Evolutionary conservation across 1,140 invertebrate species (phyloP), one percentile per base, ranked within the genome.

Genomic region (Bombus fervidus): DNA sequence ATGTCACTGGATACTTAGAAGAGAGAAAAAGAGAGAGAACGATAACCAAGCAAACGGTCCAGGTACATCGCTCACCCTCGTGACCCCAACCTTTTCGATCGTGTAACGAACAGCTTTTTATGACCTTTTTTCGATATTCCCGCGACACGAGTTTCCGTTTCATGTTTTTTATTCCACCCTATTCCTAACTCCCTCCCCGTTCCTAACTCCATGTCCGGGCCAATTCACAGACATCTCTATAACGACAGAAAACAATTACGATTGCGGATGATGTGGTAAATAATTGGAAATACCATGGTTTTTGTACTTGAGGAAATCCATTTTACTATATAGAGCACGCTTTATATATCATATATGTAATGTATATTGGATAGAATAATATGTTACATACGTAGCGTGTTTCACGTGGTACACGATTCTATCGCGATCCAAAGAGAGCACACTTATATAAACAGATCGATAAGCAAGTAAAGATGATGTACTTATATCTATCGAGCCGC

Each of bases 401-500:
- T 18, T 37, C 53, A 37, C 69, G 62, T 68, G 78, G 47, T 25
- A 66, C 57, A 25, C 57, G 62, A 66, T 47, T 78, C 82, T 22
- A 47, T 83, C 74, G 82, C 82, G 82, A 83, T 77, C 37, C 74
- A 78, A 83, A 83, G 64, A 77, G 74, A 77, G 74, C 74, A 77
- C 47, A 78, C 39, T 59, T 84, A 71, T 57, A 79, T 78, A 78
- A 84, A 84, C 82, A 79, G 82, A 79, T 84, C 82, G 75, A 84
- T 84, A 84, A 79, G 82, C 82, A 71, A 62, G 82, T 71, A 84
- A 84, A 84, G 82, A 84, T 43, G 76, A 72, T 72, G 68, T 71
- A 71, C 76, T 84, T 62, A 57, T 69, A 43, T 84, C 77, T 83
- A 83, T 77, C 82, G 62, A 76, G 62, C 43, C 28, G 74, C 82